A percentile compares a stretch with the other conserved stretches of the same genome.
Conservation (phyloP, 2,888 invertebrate species). For the Parthenolecanium corni region DNA sequence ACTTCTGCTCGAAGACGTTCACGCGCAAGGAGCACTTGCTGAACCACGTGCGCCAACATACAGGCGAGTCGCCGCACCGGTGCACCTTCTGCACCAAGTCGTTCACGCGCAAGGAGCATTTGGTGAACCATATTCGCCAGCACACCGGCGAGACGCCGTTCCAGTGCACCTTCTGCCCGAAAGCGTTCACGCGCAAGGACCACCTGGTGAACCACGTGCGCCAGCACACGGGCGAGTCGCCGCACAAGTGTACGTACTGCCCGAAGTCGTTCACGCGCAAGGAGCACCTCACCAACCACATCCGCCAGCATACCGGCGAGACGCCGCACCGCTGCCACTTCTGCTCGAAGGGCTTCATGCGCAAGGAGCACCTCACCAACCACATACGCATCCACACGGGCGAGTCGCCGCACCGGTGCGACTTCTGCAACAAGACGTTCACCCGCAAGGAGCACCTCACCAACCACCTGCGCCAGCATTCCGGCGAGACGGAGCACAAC, state of each 20-base stretch:
- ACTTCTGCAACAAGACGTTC: constrained; percentile 74
- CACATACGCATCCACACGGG: constrained; percentile 59
- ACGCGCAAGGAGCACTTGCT: constrained; percentile 63
- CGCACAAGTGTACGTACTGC: constrained; percentile 58
- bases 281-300: constrained; percentile 77
- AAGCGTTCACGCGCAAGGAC: constrained; percentile 73
- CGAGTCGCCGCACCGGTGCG: constrained; percentile 55
- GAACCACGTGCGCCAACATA: constrained; percentile 57
- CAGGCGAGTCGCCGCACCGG: constrained; percentile 44
- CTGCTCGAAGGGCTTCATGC: constrained; percentile 74
- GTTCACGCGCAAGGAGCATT: constrained; percentile 74
- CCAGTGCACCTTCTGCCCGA: constrained; percentile 72
- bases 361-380: constrained; percentile 77
- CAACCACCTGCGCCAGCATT: constrained; percentile 72
- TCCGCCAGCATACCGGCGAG: constrained; percentile 77
- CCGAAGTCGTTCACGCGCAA: constrained; percentile 73
- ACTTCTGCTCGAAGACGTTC: constrained; percentile 67
- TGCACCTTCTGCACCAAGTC: constrained; percentile 78
- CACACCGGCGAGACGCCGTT: constrained; percentile 65
- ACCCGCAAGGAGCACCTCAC: constrained; percentile 75
- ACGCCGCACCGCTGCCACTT: constrained; percentile 53
- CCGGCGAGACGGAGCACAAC: constrained; percentile 48
- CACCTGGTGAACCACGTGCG: constrained; percentile 63
- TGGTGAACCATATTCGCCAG: constrained; percentile 72
- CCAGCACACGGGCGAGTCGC: constrained; percentile 65